Evolutionary conservation across 2,888 invertebrate genomes (phyloP), one percentile per base, ranked within the genome.

Genomic region (Phragmatobia fuliginosa): DNA sequence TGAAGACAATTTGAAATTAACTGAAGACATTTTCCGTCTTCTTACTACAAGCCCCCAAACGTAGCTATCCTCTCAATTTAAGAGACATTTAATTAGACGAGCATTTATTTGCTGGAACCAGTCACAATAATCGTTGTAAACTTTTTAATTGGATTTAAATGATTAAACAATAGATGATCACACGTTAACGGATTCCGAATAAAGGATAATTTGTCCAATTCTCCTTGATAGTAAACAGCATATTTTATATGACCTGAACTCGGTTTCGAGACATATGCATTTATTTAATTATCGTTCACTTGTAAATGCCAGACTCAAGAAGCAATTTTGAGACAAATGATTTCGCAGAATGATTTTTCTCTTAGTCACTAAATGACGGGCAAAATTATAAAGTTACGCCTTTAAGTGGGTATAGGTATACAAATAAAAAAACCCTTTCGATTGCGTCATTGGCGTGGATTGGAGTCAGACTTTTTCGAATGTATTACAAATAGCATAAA

Each of bases 261-360:
- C 76, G 80, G 77, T 82, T 85, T 86, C 86, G 84, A 86, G 84
- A 82, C 74, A 77, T 80, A 76, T 80, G 79, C 76, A 84, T 84
- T 87, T 84, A 86, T 86, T 86, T 87, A 83, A 87, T 86, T 86
- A 86, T 80, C 78, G 75, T 71, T 71, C 73, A 72, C 75, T 77
- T 71, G 74, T 76, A 77, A 79, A 76, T 62, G 64, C 58, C 68
- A 36, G 38, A 72, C 66, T 59, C 71, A 70, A 75, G 36, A 66
- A 71, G 62, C 64, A 61, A 67, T 70, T 74, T 69, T 62, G 68
- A 70, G 78, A 81, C 74, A 80, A 78, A 83, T 80, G 67, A 72
- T 73, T 83, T 81, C 79, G 82, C 66, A 75, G 76, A 83, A 78
- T 74, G 77, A 82, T 79, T 73, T 78, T 78, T 76, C 70, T 71